Evolutionary conservation across 2,888 invertebrate genomes (phyloP).

Genomic region (Lumbricus terrestris): DNA sequence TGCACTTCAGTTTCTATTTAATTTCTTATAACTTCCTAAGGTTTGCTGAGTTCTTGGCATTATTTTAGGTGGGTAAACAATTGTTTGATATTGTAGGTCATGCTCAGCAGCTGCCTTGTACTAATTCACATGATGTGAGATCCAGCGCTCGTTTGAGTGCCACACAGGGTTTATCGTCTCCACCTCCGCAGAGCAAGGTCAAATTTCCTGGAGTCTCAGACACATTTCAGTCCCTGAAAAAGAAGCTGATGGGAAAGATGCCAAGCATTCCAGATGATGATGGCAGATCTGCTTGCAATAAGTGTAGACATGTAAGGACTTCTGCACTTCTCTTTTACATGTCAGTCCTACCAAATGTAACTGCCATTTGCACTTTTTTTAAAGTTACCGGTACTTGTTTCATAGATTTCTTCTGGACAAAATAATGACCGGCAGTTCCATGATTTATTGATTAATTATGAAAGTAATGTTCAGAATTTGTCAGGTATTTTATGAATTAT

Average conservation of each 20-base stretch:
- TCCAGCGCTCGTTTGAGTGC: neutral
- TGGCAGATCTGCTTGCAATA: neutral
- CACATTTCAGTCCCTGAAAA: slow-evolving; percentile 7
- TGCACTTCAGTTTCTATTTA: neutral
- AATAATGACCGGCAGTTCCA: too few species aligned
- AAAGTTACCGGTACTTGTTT: neutral
- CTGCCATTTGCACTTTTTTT: neutral
- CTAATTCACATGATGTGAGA: neutral
- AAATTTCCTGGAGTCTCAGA: neutral
- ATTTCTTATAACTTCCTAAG: neutral
- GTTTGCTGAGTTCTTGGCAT: neutral
- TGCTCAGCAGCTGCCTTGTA: neutral
- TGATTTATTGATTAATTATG: neutral
- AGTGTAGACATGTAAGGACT: slow-evolving; percentile 6
- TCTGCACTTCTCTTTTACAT: neutral
- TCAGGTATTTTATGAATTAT: neutral
- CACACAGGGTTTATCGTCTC: neutral
- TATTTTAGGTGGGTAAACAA: neutral
- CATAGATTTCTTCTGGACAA: too few species aligned
- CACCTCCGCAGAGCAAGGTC: neutral
- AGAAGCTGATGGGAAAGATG: neutral
- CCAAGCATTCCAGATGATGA: neutral
- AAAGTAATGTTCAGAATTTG: neutral
- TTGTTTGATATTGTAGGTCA: neutral
- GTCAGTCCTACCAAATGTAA: neutral